Evolutionary conservation across 1,140 invertebrate species (phyloP).

Genomic region (Sitophilus oryzae): DNA sequence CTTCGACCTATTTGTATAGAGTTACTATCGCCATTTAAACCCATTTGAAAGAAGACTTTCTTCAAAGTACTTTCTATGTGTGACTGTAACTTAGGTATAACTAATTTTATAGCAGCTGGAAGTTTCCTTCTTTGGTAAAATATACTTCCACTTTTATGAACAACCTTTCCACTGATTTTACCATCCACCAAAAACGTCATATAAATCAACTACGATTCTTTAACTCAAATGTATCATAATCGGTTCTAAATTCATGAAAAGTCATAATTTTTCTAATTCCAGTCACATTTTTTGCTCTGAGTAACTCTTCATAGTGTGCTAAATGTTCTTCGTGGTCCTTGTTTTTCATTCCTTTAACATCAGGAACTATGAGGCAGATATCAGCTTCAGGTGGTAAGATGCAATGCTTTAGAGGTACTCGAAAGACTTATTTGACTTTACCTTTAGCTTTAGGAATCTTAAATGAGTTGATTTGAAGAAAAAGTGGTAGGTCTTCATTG

Average conservation of each 20-base stretch:
- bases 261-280: conserved; percentile 52
- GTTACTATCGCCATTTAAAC: conserved; percentile 52
- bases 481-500: conserved; percentile 41
- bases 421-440: conserved; percentile 38
- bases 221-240: conserved; percentile 61
- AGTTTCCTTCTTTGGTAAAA: conserved; percentile 57
- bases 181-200: conserved; percentile 62
- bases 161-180: conserved; percentile 54
- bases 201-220: conserved; percentile 52
- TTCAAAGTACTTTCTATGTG: conserved; percentile 52
- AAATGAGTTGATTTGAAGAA: conserved; percentile 46
- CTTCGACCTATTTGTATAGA: conserved; percentile 52
- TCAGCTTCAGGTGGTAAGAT: conserved; percentile 48
- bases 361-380: conserved; percentile 50
- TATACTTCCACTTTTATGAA: conserved; percentile 54
- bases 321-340: conserved; percentile 55
- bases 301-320: conserved; percentile 52
- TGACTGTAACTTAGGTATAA: conserved; percentile 50
- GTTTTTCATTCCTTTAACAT: conserved; percentile 47
- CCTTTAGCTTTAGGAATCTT: conserved; percentile 45
- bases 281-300: conserved; percentile 48
- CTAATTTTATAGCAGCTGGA: conserved; percentile 53
- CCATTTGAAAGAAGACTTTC: conserved; percentile 52
- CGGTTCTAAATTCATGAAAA: conserved; percentile 55
- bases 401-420: conserved; percentile 51